phyloP scores from a whole-genome alignment of 30 jellyfish, hydroid and myxozoan species.

The Aurelia sp. region DNA sequence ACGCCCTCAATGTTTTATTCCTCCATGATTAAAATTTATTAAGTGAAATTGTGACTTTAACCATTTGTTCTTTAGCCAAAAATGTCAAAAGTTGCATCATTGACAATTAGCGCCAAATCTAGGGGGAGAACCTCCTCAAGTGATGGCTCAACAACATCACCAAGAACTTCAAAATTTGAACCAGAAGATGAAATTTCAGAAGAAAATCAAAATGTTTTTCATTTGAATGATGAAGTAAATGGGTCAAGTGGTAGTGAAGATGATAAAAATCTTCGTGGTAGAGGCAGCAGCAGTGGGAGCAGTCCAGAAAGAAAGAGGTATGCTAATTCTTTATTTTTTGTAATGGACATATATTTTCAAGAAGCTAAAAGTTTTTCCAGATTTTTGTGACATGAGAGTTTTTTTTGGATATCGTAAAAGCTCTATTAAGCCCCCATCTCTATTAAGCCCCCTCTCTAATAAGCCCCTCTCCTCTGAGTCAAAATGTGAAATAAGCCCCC shows the following conservation, averaged over 20 bases:
- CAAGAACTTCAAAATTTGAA: neutral
- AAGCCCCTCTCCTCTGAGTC: no score
- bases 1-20: no score
- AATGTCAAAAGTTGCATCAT: slow-evolving; percentile 79
- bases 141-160: slow-evolving; percentile 30
- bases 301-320: slow-evolving; percentile 65
- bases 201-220: neutral
- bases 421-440: no score
- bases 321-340: neutral
- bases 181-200: neutral
- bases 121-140: slow-evolving; percentile 18
- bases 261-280: slow-evolving; percentile 13
- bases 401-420: no score
- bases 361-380: no score
- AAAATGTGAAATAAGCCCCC: no score
- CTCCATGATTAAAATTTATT: no score
- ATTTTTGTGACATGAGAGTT: no score
- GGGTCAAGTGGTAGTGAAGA: slow-evolving; percentile 63
- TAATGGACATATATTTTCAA: neutral
- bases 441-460: no score
- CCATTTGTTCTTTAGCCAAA: neutral
- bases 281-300: slow-evolving; percentile 48
- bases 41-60: neutral
- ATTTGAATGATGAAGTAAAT: neutral
- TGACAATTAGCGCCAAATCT: slow-evolving; percentile 58